These are phyloP conservation scores for Wasmannia auropunctata DNA, from an alignment of 1,140 invertebrate species.

Conservation along the genomic window DNA sequence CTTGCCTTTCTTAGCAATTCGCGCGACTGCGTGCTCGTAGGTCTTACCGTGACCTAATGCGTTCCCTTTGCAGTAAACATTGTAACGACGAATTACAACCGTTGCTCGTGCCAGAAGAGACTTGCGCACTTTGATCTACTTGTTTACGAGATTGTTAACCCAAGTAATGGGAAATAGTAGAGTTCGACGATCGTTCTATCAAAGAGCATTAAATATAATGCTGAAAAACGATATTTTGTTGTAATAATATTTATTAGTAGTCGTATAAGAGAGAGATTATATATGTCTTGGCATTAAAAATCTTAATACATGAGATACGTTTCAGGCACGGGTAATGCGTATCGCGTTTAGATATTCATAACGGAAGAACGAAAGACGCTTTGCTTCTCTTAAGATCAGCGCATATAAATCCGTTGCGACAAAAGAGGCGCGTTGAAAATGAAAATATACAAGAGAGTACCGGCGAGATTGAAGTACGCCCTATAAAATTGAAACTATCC, in stretches of 20 bases:
- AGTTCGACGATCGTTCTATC: background rate
- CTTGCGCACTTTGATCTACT: slow-evolving; percentile 13
- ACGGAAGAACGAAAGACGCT: background rate
- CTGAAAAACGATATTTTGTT: background rate
- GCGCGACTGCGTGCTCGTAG: slow-evolving; percentile 26
- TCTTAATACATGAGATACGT: background rate
- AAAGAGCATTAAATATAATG: no score
- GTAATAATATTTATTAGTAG: background rate
- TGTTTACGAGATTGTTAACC: slow-evolving; percentile 33
- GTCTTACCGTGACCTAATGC: slow-evolving; percentile 12
- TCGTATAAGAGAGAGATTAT: background rate
- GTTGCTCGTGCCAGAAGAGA: slow-evolving; percentile 2
- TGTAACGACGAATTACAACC: slow-evolving; percentile 35
- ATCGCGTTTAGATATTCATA: background rate
- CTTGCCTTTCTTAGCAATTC: slow-evolving; percentile 42
- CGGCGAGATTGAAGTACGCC: background rate
- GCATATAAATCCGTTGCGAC: background rate
- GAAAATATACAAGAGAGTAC: background rate
- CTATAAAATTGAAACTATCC: slow-evolving; percentile 18
- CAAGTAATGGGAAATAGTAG: slow-evolving; percentile 1
- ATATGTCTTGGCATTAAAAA: background rate
- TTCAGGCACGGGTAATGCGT: background rate
- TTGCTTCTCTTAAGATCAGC: background rate
- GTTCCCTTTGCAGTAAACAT: slow-evolving; percentile 18
- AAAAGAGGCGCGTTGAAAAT: slow-evolving; percentile 4